A percentile compares a stretch with the other conserved stretches of the same genome.
Conservation (phyloP, 2,797 vertebrate species). For the Sebastiscus albofasciatus region DNA sequence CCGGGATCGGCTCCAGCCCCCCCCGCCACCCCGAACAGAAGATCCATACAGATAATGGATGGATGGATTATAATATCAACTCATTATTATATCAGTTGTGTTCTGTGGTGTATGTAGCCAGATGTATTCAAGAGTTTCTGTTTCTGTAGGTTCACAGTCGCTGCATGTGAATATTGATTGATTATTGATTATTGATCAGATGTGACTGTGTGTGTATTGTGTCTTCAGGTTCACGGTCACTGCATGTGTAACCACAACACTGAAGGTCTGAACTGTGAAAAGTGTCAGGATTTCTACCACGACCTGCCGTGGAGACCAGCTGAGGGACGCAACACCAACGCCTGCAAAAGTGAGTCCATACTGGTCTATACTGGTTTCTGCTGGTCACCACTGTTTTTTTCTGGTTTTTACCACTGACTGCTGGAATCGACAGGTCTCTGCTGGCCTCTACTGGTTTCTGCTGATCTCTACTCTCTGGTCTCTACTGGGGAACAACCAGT, state of each 20-base stretch:
- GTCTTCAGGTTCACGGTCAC: constrained; percentile 91
- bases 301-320: constrained; percentile 95
- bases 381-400: too few relatives aligned
- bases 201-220: background rate
- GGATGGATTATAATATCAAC: too few relatives aligned
- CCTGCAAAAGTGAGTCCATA: constrained; percentile 91
- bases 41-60: too few relatives aligned
- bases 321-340: constrained; percentile 93
- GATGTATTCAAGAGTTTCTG: too few relatives aligned
- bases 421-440: too few relatives aligned
- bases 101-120: too few relatives aligned
- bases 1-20: too few relatives aligned
- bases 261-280: constrained; percentile 94
- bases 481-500: background rate
- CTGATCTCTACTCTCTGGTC: too few relatives aligned
- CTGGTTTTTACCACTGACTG: too few relatives aligned
- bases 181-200: background rate
- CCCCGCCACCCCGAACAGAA: too few relatives aligned
- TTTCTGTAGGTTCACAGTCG: background rate
- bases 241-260: constrained; percentile 98
- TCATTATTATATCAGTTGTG: too few relatives aligned
- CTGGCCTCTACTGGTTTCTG: too few relatives aligned
- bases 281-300: constrained; percentile 94
- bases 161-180: background rate
- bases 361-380: background rate